Base-by-base conservation (phyloP, 2,113 vertebrate genomes). In the Numenius arquata region DNA sequence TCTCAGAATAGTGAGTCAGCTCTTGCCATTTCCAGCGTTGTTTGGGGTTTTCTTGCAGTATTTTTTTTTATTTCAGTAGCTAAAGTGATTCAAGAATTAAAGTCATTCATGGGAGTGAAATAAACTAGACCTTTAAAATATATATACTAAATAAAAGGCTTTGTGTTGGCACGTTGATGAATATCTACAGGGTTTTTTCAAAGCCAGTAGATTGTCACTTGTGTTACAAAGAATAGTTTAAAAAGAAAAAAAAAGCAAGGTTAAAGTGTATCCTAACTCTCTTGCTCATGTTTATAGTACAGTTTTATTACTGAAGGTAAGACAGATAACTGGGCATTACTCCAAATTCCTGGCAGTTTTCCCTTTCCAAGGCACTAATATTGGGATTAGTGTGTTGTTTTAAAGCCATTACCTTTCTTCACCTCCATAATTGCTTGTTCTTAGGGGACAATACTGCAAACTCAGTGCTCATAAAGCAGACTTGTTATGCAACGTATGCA, bases 311-410 rank as follows among this genome's bases (percentile, higher is more conserved):
- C 95, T 65, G 89, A 94, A 97, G 97, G 97, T 97, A 93, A 97
- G 96, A 96, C 32, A 70, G 97, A 97, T 97, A 94, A 75, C 96
- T 85, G 96, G 98, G 96, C 97, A 94, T 53, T 76, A 90, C 95
- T 97, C 97, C 97, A 98, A 62, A 87, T 36, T 93, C 91, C 96
- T 97, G 97, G 95, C 96, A 96, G 40, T 73, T 95, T 96, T 96
- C 96, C 96, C 93, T 96, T 97, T 96, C 92, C 90, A 55, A 95
- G 96, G 97, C 96, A 96, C 96, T 97, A 97, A 96, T 96, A 91
- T 92, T 97, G 97, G 97, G 97, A 97, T 97, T 98, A 96, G 85
- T 38, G 5, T 94, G 94, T 96, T 97, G 96, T 94, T 98, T 94
- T 96, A 94, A 94, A 97, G 94, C 93, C 89, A 76, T 96, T 96